These are phyloP conservation scores for Sternotherus odoratus DNA, from an alignment of 2,797 vertebrate species.

Conservation along the genomic window DNA sequence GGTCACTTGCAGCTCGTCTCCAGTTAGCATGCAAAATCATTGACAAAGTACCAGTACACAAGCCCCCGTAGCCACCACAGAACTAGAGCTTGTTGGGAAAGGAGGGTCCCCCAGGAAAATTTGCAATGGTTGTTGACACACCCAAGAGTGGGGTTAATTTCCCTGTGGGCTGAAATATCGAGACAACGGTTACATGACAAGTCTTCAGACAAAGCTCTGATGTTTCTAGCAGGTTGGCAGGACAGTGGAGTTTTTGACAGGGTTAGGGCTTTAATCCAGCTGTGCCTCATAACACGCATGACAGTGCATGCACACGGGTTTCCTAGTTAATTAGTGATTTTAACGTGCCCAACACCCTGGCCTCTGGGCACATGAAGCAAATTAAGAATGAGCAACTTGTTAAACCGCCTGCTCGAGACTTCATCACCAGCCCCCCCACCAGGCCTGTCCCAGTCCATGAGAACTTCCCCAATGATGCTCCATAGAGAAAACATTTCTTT, in stretches of 20 bases:
- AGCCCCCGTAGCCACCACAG: fast-evolving
- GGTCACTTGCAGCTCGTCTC: not conserved
- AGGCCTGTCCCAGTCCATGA: fast-evolving
- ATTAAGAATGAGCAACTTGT: fast-evolving
- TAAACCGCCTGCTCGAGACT: not conserved
- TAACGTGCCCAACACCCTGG: not conserved
- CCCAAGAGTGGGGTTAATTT: not conserved
- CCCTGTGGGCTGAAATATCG: fast-evolving
- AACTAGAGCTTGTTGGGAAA: no score
- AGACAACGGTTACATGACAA: fast-evolving
- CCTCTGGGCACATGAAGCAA: not conserved
- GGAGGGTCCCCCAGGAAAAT: not conserved
- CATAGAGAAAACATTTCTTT: not conserved
- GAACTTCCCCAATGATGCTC: not conserved
- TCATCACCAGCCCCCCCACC: fast-evolving
- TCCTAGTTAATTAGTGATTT: not conserved
- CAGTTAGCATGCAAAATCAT: not conserved
- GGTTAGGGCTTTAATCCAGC: not conserved
- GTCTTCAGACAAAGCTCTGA: not conserved
- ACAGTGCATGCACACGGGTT: fast-evolving
- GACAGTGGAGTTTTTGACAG: not conserved
- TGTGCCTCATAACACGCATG: fast-evolving
- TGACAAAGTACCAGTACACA: not conserved
- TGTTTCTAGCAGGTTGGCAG: not conserved
- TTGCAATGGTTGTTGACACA: not conserved